phyloP scores from a whole-genome alignment of 2,888 invertebrate genomes.

The Cantharis flavilabris region DNA sequence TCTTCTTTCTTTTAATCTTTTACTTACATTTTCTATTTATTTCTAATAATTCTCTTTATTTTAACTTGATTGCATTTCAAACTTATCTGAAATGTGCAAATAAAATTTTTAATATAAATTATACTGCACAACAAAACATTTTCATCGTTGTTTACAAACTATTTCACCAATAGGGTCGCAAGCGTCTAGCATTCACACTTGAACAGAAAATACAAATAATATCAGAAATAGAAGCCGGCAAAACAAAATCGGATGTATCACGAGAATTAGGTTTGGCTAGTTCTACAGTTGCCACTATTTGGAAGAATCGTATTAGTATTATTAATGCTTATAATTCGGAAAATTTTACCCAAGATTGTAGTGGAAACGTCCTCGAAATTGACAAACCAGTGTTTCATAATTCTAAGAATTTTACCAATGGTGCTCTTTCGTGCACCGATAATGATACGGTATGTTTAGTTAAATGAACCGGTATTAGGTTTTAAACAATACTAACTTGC shows the following conservation, averaged over 20 bases:
- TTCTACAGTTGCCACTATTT: slow-evolving; percentile 63
- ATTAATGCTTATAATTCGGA: slow-evolving; percentile 48
- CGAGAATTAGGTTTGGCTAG: slow-evolving; percentile 61
- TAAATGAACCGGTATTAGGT: slow-evolving; percentile 31
- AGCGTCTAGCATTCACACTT: slow-evolving; percentile 64
- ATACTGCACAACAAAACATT: background rate
- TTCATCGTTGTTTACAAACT: slow-evolving; percentile 9
- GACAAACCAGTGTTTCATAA: slow-evolving; percentile 18
- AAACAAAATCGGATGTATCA: slow-evolving; percentile 63
- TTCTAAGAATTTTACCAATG: slow-evolving; percentile 30
- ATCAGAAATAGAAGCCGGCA: slow-evolving; percentile 62
- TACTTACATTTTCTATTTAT: background rate
- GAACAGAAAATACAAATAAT: slow-evolving; percentile 66
- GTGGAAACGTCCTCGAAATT: slow-evolving; percentile 15
- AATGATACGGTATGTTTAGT: slow-evolving; percentile 36
- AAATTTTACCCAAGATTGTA: slow-evolving; percentile 24
- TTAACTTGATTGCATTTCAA: background rate
- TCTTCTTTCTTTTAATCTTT: background rate
- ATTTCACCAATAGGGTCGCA: slow-evolving; percentile 58
- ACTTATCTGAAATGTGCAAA: background rate
- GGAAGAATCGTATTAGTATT: slow-evolving; percentile 63
- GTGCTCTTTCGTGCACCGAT: slow-evolving; percentile 38
- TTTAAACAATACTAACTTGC: slow-evolving; percentile 25
- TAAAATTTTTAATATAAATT: background rate
- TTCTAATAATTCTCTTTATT: background rate